Base-by-base conservation (phyloP, 2,888 invertebrate species). In the Athetis lepigone region DNA sequence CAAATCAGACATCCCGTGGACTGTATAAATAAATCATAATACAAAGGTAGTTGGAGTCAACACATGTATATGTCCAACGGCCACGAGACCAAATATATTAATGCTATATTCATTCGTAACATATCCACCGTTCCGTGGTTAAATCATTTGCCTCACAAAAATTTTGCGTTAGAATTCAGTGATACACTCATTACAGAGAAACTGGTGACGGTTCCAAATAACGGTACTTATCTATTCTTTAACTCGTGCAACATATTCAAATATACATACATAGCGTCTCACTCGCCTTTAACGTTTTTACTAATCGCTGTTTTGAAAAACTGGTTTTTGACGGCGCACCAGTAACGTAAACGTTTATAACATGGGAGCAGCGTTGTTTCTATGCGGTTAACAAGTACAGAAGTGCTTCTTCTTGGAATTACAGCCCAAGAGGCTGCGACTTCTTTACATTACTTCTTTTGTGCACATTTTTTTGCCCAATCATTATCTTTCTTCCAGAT, bases 201-300 rank as follows among this genome's bases (percentile, higher is more conserved):
- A 75, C 70, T 79, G 71, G 72, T 81, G 74, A 81, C 75, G 68
- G 67, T 68, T 40, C 61, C 68, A 51, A 57, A 59, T 84, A 86
- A 83, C 83, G 83, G 84, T 78, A 75, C 47, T 59, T 74, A 75
- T 76, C 81, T 80, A 81, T 80, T 77, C 79, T 81, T 84, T 79
- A 77, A 82, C 78, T 80, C 77, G 70, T 82, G 72, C 72, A 79
- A 66, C 71, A 74, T 77, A 79, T 78, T 79, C 73, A 74, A 79
- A 78, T 72, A 69, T 42, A 74, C 68, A 64, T 40, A 72, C 67
- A 59, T 37, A 70, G 64, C 52, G 72, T 74, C 79, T 81, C 63
- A 79, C 71, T 78, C 72, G 71, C 66, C 59, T 72, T 73, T 65
- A 71, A 76, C 75, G 68, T 73, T 72, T 70, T 75, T 70, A 71